Conservation (phyloP, 2,888 invertebrate species). For the Clepsis dumicolana region DNA sequence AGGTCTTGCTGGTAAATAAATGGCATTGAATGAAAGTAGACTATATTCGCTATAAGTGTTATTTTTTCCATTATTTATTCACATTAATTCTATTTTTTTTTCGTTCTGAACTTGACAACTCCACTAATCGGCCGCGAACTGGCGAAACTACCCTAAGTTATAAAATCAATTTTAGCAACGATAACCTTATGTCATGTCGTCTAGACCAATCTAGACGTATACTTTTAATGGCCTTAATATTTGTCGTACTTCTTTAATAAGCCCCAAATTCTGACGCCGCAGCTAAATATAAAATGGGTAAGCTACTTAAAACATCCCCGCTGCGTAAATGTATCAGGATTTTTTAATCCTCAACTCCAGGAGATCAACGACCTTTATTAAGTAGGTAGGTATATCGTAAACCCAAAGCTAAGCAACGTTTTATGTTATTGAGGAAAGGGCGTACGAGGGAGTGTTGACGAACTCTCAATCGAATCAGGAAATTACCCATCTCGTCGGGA, state of each 20-base stretch:
- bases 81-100: no score
- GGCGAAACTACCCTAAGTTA: no score
- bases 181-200: not conserved
- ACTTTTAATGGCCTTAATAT: not conserved
- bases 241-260: not conserved
- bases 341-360: not conserved
- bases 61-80: no score
- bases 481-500: slow-evolving; percentile 40
- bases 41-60: no score
- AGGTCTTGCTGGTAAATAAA: no score
- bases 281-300: not conserved
- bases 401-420: slow-evolving; percentile 21
- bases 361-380: slow-evolving; percentile 29
- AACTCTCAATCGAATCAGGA: slow-evolving; percentile 45
- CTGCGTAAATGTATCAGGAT: not conserved
- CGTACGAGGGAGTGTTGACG: slow-evolving; percentile 43
- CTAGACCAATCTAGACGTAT: slow-evolving; percentile 4
- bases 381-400: no score
- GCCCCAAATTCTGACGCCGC: not conserved
- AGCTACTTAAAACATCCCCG: not conserved
- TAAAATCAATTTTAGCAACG: not conserved
- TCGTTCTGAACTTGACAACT: no score
- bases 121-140: no score
- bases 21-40: no score
- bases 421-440: slow-evolving; percentile 27